phyloP scores from a whole-genome alignment of 2,888 invertebrate species.

The Malachius bipustulatus region DNA sequence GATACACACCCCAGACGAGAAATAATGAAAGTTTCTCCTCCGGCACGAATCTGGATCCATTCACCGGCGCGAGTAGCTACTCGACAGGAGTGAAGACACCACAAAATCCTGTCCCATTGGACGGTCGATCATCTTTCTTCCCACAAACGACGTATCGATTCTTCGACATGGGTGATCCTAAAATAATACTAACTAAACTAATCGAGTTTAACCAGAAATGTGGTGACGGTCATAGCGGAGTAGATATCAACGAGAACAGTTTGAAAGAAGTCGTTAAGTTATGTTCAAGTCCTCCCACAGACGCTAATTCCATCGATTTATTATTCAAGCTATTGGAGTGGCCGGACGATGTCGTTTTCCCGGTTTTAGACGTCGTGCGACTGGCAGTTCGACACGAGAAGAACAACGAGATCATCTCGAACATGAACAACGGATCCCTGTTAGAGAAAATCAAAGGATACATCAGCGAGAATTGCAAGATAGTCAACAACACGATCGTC shows the following conservation, averaged over 20 bases:
- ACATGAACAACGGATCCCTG: conserved; percentile 27
- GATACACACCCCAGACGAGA: conserved; percentile 48
- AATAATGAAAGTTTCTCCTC: conserved; percentile 20
- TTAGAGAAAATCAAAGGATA: conserved; percentile 29
- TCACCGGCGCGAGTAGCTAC: conserved; percentile 39
- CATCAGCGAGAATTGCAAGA: conserved; percentile 32
- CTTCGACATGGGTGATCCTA: conserved; percentile 67
- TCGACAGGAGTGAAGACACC: conserved; percentile 35
- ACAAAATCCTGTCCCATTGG: conserved; percentile 8
- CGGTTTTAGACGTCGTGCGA: conserved; percentile 77
- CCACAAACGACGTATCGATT: conserved; percentile 44
- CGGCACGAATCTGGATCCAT: conserved; percentile 43
- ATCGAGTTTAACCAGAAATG: conserved; percentile 61
- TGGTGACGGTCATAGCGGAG: conserved; percentile 39
- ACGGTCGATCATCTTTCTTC: conserved; percentile 27
- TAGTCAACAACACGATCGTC: conserved; percentile 63
- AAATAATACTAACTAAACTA: conserved; percentile 60
- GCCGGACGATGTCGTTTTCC: conserved; percentile 74
- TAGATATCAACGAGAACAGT: conserved; percentile 45
- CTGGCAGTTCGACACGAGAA: conserved; percentile 53
- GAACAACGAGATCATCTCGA: conserved; percentile 48
- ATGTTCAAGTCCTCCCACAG: conserved; percentile 38
- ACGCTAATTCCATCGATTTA: conserved; percentile 41
- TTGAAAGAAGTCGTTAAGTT: conserved; percentile 53
- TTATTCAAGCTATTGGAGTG: conserved; percentile 56